Evolutionary conservation across 2,888 invertebrate species (phyloP).

Genomic region (Trichopoda pennipes): DNA sequence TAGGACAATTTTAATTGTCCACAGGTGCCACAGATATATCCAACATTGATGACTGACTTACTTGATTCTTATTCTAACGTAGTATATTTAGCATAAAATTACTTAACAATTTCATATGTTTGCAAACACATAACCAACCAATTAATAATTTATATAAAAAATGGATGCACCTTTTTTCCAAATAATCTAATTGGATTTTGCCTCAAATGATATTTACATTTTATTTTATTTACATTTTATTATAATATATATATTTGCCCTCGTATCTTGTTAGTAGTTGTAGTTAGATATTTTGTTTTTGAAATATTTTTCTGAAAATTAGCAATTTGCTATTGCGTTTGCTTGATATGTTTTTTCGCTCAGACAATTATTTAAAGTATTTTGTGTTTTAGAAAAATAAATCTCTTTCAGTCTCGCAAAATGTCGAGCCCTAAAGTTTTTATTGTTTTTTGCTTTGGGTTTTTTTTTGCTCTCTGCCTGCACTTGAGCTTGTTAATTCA

Average conservation of each 20-base stretch:
- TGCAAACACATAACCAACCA: too few relatives aligned
- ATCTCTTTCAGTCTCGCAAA: slow-evolving; percentile 36
- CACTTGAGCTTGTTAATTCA: slow-evolving; percentile 62
- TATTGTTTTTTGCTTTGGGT: slow-evolving; percentile 5
- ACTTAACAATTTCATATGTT: too few relatives aligned
- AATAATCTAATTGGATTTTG: too few relatives aligned
- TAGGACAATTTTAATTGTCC: too few relatives aligned
- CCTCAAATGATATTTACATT: too few relatives aligned
- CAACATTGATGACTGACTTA: too few relatives aligned
- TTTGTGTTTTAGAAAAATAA: background rate
- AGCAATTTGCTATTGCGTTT: slow-evolving; percentile 32
- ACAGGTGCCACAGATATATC: too few relatives aligned
- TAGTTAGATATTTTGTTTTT: background rate
- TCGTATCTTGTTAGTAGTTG: background rate
- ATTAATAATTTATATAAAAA: too few relatives aligned
- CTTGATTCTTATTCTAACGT: too few relatives aligned
- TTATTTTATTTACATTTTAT: background rate
- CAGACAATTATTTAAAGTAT: slow-evolving; percentile 1
- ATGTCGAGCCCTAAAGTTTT: slow-evolving; percentile 47
- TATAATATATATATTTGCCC: background rate
- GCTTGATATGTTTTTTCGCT: slow-evolving; percentile 5
- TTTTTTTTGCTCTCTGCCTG: slow-evolving; percentile 28
- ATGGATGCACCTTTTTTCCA: too few relatives aligned
- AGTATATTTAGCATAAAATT: too few relatives aligned
- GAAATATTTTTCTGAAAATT: slow-evolving; percentile 39